Percentiles rank a stretch among this genome's conserved stretches.
phyloP scores from a whole-genome alignment of 2,113 vertebrate species.

The Nesogale talazaci region DNA sequence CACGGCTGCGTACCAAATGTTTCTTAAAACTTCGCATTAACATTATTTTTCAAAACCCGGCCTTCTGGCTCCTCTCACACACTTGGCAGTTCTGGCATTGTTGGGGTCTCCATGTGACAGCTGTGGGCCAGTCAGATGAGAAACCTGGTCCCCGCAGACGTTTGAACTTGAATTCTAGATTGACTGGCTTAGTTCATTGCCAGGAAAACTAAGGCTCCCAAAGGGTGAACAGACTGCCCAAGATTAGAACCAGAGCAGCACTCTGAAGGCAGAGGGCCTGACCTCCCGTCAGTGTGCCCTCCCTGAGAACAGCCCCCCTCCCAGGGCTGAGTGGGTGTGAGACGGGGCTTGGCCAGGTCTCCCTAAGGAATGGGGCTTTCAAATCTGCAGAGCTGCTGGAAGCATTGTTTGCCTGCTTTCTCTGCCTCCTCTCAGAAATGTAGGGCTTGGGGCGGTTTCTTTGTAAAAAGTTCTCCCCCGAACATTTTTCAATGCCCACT shows the following conservation, averaged over 20 bases:
- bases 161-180: slow-evolving; percentile 13
- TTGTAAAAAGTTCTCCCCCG: background rate
- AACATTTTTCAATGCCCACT: background rate
- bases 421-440: background rate
- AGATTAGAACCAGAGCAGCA: too few relatives aligned
- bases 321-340: background rate
- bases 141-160: background rate
- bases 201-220: slow-evolving; percentile 2
- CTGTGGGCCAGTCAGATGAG: background rate
- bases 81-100: background rate
- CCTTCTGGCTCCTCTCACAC: slow-evolving; percentile 3
- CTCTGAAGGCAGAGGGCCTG: background rate
- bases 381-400: background rate
- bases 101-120: background rate
- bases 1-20: too few relatives aligned
- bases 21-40: background rate
- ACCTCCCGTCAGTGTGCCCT: background rate
- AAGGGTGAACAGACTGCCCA: background rate
- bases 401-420: background rate
- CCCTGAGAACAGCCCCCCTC: background rate
- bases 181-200: slow-evolving; percentile 5
- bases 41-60: background rate
- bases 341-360: background rate
- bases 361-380: background rate
- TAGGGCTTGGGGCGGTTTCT: too few relatives aligned